Percentiles rank a stretch among this genome's conserved stretches.
These are phyloP conservation scores for Chironomus tentans DNA, from an alignment of 2,888 invertebrate species.

Conservation along the genomic window DNA sequence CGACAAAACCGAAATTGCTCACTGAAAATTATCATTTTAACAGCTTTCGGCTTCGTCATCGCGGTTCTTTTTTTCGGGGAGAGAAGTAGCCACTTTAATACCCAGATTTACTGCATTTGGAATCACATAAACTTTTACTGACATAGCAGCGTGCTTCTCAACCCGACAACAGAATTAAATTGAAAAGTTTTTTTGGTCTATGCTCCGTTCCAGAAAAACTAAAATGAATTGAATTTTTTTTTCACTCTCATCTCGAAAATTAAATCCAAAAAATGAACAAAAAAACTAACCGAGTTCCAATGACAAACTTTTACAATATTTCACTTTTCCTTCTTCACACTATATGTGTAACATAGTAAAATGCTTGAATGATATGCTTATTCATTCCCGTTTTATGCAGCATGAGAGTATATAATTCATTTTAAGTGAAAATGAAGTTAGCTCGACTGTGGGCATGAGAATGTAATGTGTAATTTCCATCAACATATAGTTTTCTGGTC, in stretches of 20 bases:
- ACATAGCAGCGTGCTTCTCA: neutral
- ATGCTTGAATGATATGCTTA: neutral
- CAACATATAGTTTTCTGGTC: too few species aligned
- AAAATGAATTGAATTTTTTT: neutral
- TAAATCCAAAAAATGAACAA: too few species aligned
- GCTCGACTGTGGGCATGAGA: neutral
- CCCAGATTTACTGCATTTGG: conserved; percentile 5
- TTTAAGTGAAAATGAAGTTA: neutral
- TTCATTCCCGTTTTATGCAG: neutral
- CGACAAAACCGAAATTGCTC: neutral
- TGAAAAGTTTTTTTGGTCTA: conserved; percentile 1
- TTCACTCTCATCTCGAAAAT: too few species aligned
- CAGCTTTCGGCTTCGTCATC: neutral
- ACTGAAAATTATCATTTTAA: conserved; percentile 24
- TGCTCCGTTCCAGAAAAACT: neutral
- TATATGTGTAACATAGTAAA: neutral
- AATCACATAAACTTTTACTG: neutral
- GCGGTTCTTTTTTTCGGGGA: neutral
- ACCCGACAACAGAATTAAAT: neutral
- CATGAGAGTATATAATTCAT: neutral
- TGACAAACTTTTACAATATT: neutral
- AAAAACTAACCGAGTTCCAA: neutral
- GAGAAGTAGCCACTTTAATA: conserved; percentile 11
- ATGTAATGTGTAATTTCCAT: neutral
- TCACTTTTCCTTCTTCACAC: neutral